These are phyloP conservation scores for Pelodiscus sinensis DNA, from an alignment of 2,113 vertebrate genomes.

Conservation along the genomic window DNA sequence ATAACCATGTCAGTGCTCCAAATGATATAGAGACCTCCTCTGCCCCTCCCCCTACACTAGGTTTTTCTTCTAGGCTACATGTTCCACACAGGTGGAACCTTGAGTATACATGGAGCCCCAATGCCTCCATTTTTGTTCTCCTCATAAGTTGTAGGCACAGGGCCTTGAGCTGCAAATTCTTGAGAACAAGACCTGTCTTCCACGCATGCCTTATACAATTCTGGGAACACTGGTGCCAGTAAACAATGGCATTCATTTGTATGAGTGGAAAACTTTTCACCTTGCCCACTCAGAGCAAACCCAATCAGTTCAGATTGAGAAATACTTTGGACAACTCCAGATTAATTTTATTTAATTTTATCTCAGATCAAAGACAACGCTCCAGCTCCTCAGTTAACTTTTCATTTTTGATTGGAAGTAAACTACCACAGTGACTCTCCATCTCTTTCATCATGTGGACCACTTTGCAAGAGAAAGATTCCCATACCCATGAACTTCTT, in stretches of 20 bases:
- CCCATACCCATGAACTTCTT: accelerated
- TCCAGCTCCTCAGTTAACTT: background rate
- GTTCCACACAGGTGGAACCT: background rate
- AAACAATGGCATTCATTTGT: background rate
- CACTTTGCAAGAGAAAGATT: accelerated
- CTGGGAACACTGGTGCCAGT: background rate
- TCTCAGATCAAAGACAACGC: background rate
- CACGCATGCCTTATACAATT: background rate
- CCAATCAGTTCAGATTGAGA: background rate
- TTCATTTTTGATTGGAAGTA: background rate
- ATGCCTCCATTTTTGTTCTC: background rate
- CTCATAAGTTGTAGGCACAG: background rate
- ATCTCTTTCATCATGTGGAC: background rate
- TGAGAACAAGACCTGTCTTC: background rate
- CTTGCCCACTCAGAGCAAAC: background rate
- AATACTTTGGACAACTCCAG: background rate
- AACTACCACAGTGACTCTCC: background rate
- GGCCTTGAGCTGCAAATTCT: background rate
- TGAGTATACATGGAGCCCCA: background rate
- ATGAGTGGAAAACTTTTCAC: background rate
- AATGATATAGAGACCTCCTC: conserved; percentile 34
- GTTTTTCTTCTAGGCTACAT: background rate
- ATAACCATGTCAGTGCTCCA: conserved; percentile 45
- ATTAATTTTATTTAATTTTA: background rate
- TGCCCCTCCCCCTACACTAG: background rate